phyloP scores from a whole-genome alignment of 2,888 invertebrate species.

The Nomada fabriciana region DNA sequence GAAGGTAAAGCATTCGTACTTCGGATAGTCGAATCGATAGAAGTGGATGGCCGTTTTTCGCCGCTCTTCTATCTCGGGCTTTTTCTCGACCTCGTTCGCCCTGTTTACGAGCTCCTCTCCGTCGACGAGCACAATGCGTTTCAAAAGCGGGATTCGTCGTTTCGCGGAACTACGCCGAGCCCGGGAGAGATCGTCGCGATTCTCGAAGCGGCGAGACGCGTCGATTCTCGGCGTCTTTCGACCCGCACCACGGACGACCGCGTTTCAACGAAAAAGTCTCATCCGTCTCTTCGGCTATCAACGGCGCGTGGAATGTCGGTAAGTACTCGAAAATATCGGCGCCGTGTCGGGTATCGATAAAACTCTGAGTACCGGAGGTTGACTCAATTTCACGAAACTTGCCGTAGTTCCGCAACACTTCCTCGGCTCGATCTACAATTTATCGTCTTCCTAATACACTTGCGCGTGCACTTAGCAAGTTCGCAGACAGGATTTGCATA shows the following conservation, averaged over 20 bases:
- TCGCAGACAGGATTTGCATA: slow-evolving; percentile 71
- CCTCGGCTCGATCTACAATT: slow-evolving; percentile 68
- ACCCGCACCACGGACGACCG: no score
- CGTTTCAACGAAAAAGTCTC: not conserved
- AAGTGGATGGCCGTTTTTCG: slow-evolving; percentile 29
- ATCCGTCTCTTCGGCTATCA: not conserved
- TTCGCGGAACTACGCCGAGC: not conserved
- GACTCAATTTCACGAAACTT: slow-evolving; percentile 66
- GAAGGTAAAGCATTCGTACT: slow-evolving; percentile 41
- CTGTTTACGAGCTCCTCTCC: slow-evolving; percentile 12
- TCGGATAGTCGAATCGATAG: slow-evolving; percentile 34
- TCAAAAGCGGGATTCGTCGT: no score
- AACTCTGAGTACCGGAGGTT: slow-evolving; percentile 53
- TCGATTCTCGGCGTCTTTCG: no score
- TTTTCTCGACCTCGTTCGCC: not conserved
- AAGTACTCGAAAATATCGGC: slow-evolving; percentile 40
- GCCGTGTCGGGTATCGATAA: slow-evolving; percentile 33
- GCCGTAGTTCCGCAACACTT: slow-evolving; percentile 63
- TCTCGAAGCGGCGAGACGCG: not conserved
- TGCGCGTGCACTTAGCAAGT: slow-evolving; percentile 69
- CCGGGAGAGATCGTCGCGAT: not conserved
- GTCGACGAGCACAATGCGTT: not conserved
- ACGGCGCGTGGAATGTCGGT: slow-evolving; percentile 1
- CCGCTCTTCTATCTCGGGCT: not conserved
- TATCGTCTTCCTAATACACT: slow-evolving; percentile 70